Evolutionary conservation across 2,888 invertebrate species (phyloP).

Genomic region (Linnaemya vulpina): DNA sequence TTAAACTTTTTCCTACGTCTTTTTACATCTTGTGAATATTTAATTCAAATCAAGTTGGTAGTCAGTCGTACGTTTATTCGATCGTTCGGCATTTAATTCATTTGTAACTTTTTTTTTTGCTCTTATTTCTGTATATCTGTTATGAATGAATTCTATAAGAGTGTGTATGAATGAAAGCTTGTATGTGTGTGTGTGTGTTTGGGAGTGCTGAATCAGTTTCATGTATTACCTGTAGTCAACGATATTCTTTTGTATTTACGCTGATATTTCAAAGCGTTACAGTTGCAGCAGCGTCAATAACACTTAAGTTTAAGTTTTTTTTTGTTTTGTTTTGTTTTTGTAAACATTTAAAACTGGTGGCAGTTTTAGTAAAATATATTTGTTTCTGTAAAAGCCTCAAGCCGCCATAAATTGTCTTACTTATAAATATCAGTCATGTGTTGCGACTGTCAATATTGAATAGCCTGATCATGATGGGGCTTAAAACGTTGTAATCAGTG

Average conservation of each 20-base stretch:
- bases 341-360: slow-evolving; percentile 1
- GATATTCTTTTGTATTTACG: slow-evolving; percentile 23
- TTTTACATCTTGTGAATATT: slow-evolving; percentile 69
- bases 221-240: slow-evolving; percentile 24
- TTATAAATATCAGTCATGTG: slow-evolving; percentile 66
- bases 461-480: slow-evolving; percentile 34
- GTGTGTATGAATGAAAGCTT: not conserved
- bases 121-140: slow-evolving; percentile 23
- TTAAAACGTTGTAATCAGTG: not conserved
- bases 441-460: slow-evolving; percentile 46
- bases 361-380: not conserved
- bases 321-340: not conserved
- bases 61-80: slow-evolving; percentile 56
- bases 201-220: slow-evolving; percentile 54
- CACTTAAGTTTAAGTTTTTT: not conserved
- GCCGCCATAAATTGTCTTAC: not conserved
- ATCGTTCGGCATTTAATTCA: slow-evolving; percentile 34
- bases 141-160: slow-evolving; percentile 49
- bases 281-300: slow-evolving; percentile 28
- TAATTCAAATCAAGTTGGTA: slow-evolving; percentile 59
- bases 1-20: slow-evolving; percentile 34
- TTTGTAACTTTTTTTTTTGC: slow-evolving; percentile 14
- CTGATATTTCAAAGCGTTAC: slow-evolving; percentile 25
- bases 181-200: slow-evolving; percentile 12
- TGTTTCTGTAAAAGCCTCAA: not conserved